Evolutionary conservation across 23 tunicate genomes (phyloP).

Genomic region (Corella eumyota): DNA sequence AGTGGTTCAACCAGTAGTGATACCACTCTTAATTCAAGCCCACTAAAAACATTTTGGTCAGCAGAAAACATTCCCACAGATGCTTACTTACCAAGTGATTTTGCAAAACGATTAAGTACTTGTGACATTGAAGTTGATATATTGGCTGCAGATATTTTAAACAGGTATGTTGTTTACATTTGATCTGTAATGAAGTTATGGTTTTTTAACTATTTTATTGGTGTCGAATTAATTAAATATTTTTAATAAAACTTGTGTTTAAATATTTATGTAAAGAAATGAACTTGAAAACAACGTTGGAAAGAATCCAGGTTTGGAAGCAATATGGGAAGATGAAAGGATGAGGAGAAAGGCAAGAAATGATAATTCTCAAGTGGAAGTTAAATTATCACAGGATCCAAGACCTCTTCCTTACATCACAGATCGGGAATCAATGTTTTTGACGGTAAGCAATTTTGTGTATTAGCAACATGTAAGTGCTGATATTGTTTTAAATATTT

Average conservation of each 20-base stretch:
- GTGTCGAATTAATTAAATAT: too few relatives aligned
- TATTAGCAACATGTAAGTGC: too few relatives aligned
- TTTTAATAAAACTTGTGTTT: too few relatives aligned
- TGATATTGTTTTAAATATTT: too few relatives aligned
- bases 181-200: too few relatives aligned
- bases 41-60: slow-evolving; percentile 42
- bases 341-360: slow-evolving; percentile 28
- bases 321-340: slow-evolving; percentile 84
- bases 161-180: slow-evolving; percentile 41
- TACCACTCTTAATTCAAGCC: too few relatives aligned
- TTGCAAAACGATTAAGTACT: slow-evolving; percentile 34
- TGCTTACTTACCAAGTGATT: slow-evolving; percentile 25
- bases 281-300: slow-evolving; percentile 15
- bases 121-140: slow-evolving; percentile 87
- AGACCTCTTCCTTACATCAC: slow-evolving; percentile 6
- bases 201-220: too few relatives aligned
- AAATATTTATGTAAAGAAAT: too few relatives aligned
- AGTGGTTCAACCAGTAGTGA: too few relatives aligned
- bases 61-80: slow-evolving; percentile 9
- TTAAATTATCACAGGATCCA: slow-evolving; percentile 13
- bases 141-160: slow-evolving; percentile 64
- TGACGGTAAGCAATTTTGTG: slow-evolving; percentile 23
- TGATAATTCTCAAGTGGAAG: slow-evolving; percentile 32
- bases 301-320: slow-evolving; percentile 62
- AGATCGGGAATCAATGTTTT: slow-evolving; percentile 20